A percentile compares a stretch with the other conserved stretches of the same genome.
Conservation (phyloP, 1,140 invertebrate genomes). For the Drosophila virilis region DNA sequence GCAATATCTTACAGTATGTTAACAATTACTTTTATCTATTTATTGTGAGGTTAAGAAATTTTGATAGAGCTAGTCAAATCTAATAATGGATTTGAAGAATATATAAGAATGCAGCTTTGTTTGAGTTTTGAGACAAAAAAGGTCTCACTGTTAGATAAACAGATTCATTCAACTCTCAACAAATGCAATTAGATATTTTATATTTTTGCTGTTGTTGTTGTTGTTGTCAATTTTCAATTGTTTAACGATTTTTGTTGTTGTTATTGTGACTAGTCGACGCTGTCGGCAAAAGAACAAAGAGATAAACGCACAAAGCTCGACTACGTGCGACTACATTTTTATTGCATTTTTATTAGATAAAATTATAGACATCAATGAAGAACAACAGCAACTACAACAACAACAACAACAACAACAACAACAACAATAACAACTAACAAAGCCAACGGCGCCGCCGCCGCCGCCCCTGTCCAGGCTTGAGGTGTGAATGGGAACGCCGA, state of each 20-base stretch:
- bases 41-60: no score
- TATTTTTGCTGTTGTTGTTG: conserved; percentile 6
- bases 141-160: not conserved
- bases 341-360: conserved; percentile 67
- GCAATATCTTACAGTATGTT: no score
- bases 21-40: no score
- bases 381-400: conserved; percentile 10
- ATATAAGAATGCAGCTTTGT: not conserved
- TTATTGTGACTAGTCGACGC: conserved; percentile 5
- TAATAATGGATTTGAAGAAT: no score
- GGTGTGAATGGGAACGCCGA: conserved; percentile 44
- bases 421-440: conserved; percentile 38
- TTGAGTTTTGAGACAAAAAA: not conserved
- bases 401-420: conserved; percentile 21
- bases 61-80: no score
- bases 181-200: conserved; percentile 18
- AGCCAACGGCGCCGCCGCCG: conserved; percentile 12
- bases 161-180: conserved; percentile 7
- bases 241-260: conserved; percentile 27
- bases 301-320: conserved; percentile 34
- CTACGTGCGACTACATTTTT: conserved; percentile 46
- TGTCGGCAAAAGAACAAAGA: conserved; percentile 63
- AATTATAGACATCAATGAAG: conserved; percentile 56
- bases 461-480: conserved; percentile 3
- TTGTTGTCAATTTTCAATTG: conserved; percentile 23